Conservation (phyloP, 2,113 vertebrate genomes). For the Pelusios castaneus region DNA sequence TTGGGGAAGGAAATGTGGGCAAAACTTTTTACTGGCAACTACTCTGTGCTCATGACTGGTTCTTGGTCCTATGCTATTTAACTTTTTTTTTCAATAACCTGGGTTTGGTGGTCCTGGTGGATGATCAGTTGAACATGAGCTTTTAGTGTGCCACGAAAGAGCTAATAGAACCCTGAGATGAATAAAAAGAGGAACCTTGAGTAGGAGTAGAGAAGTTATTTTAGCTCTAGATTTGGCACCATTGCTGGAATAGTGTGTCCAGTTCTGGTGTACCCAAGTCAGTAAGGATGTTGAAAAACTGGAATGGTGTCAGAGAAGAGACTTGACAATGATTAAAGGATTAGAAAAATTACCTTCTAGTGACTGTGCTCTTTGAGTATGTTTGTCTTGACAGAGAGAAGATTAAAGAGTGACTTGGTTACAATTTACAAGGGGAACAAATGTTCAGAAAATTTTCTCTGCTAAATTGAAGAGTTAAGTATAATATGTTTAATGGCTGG, state of each 20-base stretch:
- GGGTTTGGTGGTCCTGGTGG: background rate
- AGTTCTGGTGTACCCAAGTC: background rate
- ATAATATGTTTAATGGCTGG: background rate
- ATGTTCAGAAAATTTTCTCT: background rate
- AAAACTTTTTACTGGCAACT: background rate
- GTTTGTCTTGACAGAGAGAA: background rate
- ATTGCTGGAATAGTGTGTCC: background rate
- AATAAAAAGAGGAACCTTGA: background rate
- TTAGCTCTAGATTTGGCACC: background rate
- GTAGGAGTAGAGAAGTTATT: background rate
- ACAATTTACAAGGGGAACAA: background rate
- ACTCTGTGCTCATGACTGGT: background rate
- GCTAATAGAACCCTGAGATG: background rate
- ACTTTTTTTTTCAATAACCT: too few species aligned
- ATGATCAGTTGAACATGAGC: background rate
- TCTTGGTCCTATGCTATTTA: background rate
- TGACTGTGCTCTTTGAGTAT: background rate
- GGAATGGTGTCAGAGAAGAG: background rate
- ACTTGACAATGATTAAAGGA: background rate
- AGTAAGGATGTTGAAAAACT: background rate
- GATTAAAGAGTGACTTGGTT: background rate
- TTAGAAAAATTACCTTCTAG: background rate
- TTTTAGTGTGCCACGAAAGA: background rate
- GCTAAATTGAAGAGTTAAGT: background rate
- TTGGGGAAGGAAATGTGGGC: background rate